Evolutionary conservation across 2,888 invertebrate species (phyloP), one percentile per base, ranked within the genome.

Genomic region (Frankliniella fusca): DNA sequence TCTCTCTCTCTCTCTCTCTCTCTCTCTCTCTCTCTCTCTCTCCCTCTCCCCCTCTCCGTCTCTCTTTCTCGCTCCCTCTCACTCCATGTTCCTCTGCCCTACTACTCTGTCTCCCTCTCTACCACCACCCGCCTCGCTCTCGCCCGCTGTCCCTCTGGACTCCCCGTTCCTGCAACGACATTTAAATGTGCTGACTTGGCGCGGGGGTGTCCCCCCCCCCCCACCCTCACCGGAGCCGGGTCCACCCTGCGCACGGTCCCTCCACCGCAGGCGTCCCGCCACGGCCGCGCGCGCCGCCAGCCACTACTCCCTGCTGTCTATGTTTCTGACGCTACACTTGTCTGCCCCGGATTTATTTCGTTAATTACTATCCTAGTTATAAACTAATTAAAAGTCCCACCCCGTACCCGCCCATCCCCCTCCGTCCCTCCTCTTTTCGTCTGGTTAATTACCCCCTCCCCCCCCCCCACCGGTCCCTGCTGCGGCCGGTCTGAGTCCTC

Each of bases 261-360:
- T 38, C 61, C 15, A 18, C 61, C 61, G 61, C 61, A 7, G 3
- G 7, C 61, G 54, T 54, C 15, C 54, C 54, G 61, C 15, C 15
- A 61, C 15, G 18, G 54, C 54, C 54, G 8, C 20, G 61, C 15
- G 12, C 27, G 27, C 70, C 70, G 23, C 70, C 38, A 38, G 5
- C 38, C 38, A 38, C 38, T 38, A 38, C 38, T 38, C 38, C 38
- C 38, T 38, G 70, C 27, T 76, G 70, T 76, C 70, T 76, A 76
- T 76, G 70, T 76, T 76, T 76, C 70, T 76, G 70, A 76, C 70
- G 70, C 70, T 27, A 76, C 70, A 76, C 70, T 76, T 76, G 70
- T 76, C 70, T 76, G 70, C 23, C 70, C 70, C 70, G 70, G 70
- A 76, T 76, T 76, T 76, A 76, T 76, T 76, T 76, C 70, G 70